Conservation (phyloP, 2,113 vertebrate species). For the Eptesicus fuscus region DNA sequence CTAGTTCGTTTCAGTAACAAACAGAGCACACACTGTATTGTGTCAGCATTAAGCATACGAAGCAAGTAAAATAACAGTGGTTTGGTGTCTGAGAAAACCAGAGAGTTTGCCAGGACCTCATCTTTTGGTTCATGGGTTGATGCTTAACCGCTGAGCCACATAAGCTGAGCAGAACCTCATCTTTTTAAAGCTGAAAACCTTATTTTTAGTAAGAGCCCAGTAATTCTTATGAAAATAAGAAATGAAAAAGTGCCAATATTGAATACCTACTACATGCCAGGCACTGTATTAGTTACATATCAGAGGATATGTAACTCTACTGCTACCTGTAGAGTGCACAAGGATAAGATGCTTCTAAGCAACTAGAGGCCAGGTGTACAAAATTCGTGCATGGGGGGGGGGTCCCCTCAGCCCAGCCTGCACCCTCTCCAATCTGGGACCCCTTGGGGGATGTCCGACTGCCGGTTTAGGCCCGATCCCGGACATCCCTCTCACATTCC, state of each 20-base stretch:
- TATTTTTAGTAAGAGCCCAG: not conserved
- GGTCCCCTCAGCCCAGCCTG: too few species aligned
- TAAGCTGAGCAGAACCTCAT: too few species aligned
- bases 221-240: not conserved
- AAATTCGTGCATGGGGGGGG: too few species aligned
- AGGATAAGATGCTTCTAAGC: not conserved
- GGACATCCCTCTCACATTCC: too few species aligned
- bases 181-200: not conserved
- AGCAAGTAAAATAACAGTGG: not conserved
- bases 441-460: too few species aligned
- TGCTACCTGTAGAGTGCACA: not conserved
- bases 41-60: not conserved
- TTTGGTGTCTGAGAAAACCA: not conserved
- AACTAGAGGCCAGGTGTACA: too few species aligned
- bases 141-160: too few species aligned
- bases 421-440: too few species aligned
- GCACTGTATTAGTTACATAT: not conserved
- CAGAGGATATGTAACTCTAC: not conserved
- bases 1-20: not conserved
- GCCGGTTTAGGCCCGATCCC: too few species aligned
- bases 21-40: not conserved
- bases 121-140: not conserved
- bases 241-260: not conserved
- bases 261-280: not conserved
- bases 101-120: not conserved